Evolutionary conservation across 2,113 vertebrate genomes (phyloP).

Genomic region (Vombatus ursinus): DNA sequence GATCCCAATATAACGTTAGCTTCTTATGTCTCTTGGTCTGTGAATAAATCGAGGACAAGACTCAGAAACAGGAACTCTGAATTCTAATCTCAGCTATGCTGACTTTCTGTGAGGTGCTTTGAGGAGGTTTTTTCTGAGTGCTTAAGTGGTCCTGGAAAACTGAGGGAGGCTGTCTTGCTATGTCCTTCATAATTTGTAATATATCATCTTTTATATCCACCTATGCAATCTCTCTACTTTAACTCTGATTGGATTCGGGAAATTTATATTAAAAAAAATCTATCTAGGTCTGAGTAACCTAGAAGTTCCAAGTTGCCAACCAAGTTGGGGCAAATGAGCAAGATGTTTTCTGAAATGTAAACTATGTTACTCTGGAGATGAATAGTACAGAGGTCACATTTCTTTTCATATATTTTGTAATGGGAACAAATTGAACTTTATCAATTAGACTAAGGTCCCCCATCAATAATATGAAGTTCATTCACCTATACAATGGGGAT

Average conservation of each 20-base stretch:
- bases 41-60: constrained; percentile 31
- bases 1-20: not conserved
- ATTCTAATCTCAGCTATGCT: not conserved
- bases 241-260: not conserved
- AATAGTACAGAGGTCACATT: not conserved
- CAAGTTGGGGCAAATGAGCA: not conserved
- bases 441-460: not conserved
- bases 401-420: not conserved
- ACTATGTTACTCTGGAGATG: not conserved
- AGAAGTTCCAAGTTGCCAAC: not conserved
- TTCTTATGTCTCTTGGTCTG: constrained; percentile 12
- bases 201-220: not conserved
- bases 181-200: not conserved
- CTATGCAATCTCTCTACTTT: rapidly evolving
- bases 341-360: not conserved
- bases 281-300: not conserved
- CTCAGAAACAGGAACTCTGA: not conserved
- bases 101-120: not conserved
- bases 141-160: not conserved
- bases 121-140: not conserved
- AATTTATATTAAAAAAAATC: not conserved
- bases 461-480: not conserved
- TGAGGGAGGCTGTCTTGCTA: not conserved
- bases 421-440: not conserved
- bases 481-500: not conserved